Conservation (phyloP, 2,888 invertebrate genomes). For the Limnephilus auricula region DNA sequence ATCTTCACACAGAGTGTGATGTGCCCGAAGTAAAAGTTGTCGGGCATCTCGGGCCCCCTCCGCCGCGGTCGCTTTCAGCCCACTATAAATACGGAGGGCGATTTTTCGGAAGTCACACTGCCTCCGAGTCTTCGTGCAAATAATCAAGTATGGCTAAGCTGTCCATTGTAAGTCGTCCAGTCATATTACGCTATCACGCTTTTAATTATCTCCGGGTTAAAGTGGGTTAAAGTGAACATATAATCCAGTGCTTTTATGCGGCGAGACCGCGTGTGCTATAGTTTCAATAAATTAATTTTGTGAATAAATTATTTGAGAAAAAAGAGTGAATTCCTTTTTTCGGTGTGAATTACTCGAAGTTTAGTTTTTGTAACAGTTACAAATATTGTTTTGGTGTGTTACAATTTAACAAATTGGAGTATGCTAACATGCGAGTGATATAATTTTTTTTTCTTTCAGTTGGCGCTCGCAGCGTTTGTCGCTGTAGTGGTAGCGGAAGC, state of each 20-base stretch:
- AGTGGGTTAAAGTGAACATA: slow-evolving; percentile 37
- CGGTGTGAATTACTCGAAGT: slow-evolving; percentile 25
- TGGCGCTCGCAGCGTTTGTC: slow-evolving; percentile 86
- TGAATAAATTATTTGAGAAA: neutral
- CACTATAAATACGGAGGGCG: slow-evolving; percentile 65
- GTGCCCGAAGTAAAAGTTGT: slow-evolving; percentile 66
- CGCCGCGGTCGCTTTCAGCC: slow-evolving; percentile 43
- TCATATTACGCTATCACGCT: slow-evolving; percentile 30
- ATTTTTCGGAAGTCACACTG: slow-evolving; percentile 65
- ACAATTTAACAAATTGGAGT: slow-evolving; percentile 31
- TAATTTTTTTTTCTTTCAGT: slow-evolving; percentile 74
- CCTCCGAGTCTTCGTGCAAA: slow-evolving; percentile 55
- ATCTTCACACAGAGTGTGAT: slow-evolving; percentile 43
- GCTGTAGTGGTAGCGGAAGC: slow-evolving; percentile 88
- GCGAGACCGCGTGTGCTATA: slow-evolving; percentile 11
- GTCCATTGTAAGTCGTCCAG: slow-evolving; percentile 64
- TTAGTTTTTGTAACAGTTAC: neutral
- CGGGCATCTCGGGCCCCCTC: slow-evolving; percentile 56
- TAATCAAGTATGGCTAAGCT: slow-evolving; percentile 61
- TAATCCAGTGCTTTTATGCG: slow-evolving; percentile 27
- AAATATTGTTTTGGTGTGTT: neutral
- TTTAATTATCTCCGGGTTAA: slow-evolving; percentile 31
- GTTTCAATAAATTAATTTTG: slow-evolving; percentile 16
- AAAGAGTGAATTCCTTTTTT: slow-evolving; percentile 38
- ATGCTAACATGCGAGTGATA: slow-evolving; percentile 21